Conservation (phyloP, 2,797 vertebrate species). For the Hafferia zeledoni region DNA sequence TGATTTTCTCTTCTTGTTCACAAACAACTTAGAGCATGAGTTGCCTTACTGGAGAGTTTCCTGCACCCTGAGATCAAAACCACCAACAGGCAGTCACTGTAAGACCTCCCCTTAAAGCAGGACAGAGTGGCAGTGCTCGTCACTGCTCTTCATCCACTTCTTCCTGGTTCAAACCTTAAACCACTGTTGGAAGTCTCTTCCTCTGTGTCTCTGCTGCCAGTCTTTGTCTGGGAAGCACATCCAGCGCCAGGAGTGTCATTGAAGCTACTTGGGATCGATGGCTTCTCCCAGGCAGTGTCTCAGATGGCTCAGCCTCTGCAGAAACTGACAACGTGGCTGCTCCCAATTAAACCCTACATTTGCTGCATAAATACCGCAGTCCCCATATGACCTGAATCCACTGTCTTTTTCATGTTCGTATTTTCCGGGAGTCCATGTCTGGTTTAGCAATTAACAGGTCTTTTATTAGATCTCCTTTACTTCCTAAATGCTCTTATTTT, state of each 20-base stretch:
- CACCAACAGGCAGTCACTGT: background rate
- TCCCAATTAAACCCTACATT: slow-evolving; percentile 11
- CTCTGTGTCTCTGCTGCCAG: background rate
- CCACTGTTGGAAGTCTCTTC: background rate
- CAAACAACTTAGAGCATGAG: background rate
- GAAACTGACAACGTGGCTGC: background rate
- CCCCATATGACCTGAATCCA: background rate
- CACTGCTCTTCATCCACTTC: background rate
- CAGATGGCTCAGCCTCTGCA: background rate
- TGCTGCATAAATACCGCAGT: background rate
- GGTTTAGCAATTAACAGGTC: slow-evolving; percentile 34
- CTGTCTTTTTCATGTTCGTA: background rate
- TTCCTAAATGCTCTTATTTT: slow-evolving; percentile 33
- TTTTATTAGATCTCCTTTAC: slow-evolving; percentile 48
- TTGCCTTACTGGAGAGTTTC: background rate
- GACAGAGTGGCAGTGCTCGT: background rate
- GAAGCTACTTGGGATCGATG: background rate
- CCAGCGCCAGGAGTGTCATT: background rate
- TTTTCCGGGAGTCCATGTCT: slow-evolving; percentile 26
- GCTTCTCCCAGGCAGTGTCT: background rate
- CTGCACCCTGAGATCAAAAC: background rate
- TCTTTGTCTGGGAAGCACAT: background rate
- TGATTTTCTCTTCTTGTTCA: background rate
- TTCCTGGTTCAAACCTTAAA: background rate
- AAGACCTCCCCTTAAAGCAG: background rate